A percentile compares a stretch with the other conserved stretches of the same genome.
phyloP scores from a whole-genome alignment of 2,888 invertebrate genomes.

The Flexamia atlantica region DNA sequence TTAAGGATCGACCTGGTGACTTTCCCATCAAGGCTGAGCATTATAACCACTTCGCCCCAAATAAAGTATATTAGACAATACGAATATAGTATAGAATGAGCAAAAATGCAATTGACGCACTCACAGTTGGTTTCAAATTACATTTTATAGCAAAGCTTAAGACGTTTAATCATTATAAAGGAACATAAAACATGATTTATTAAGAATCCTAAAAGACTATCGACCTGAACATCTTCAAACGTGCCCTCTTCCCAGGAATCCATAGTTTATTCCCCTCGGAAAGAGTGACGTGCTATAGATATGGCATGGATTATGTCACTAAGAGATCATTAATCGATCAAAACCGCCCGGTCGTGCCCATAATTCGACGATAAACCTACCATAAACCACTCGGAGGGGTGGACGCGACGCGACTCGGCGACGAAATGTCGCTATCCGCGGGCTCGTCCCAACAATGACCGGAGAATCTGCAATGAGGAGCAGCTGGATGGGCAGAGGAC shows the following conservation, averaged over 20 bases:
- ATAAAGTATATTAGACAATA: no score
- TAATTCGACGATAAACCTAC: background rate
- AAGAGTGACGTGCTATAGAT: constrained; percentile 23
- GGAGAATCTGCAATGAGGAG: constrained; percentile 49
- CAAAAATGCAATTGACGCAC: no score
- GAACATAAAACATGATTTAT: no score
- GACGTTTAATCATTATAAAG: no score
- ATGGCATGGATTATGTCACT: constrained; percentile 39
- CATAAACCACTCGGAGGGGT: constrained; percentile 19
- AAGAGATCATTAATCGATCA: constrained; percentile 12
- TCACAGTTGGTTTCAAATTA: no score
- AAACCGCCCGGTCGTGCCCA: constrained; percentile 28
- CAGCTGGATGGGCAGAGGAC: constrained; percentile 31
- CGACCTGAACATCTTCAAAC: no score
- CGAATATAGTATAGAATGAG: no score
- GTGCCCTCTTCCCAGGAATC: background rate
- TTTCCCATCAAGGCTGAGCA: no score
- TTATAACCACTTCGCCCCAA: no score
- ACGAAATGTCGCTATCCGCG: constrained; percentile 38
- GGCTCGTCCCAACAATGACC: constrained; percentile 47
- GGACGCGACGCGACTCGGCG: constrained; percentile 49
- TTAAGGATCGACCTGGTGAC: no score
- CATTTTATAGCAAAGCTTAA: no score
- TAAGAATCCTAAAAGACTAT: no score
- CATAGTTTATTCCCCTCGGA: background rate